These are phyloP conservation scores for Acyrthosiphon pisum DNA, from an alignment of 1,140 invertebrate species.

Conservation along the genomic window DNA sequence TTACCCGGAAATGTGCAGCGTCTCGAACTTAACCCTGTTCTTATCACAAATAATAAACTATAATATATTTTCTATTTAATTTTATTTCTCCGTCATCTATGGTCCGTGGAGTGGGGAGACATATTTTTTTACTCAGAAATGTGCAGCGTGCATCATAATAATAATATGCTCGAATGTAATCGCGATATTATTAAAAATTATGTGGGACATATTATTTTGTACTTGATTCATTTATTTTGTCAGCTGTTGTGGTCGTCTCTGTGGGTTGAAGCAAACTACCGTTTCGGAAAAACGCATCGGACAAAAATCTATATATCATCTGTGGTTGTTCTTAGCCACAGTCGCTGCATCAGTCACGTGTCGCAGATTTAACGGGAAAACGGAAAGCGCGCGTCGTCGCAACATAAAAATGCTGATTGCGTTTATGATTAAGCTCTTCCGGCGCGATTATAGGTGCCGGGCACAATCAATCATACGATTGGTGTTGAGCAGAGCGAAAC, in stretches of 20 bases:
- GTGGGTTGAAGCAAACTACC: background rate
- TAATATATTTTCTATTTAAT: too few species aligned
- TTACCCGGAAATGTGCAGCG: background rate
- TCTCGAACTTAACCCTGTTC: too few species aligned
- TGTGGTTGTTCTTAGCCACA: background rate
- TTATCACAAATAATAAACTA: too few species aligned
- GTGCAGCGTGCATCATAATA: too few species aligned
- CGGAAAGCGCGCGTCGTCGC: too few species aligned
- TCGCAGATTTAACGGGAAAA: background rate
- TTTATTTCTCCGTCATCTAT: too few species aligned
- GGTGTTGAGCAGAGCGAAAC: background rate
- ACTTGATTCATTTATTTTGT: background rate
- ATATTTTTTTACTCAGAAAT: too few species aligned
- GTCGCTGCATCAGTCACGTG: background rate
- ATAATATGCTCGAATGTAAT: too few species aligned
- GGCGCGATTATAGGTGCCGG: background rate
- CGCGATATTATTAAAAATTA: too few species aligned
- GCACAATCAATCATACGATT: background rate
- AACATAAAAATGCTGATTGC: background rate
- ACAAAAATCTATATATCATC: background rate
- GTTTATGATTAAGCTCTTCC: background rate
- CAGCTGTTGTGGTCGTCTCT: background rate
- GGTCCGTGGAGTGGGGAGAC: too few species aligned
- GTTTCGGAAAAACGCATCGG: background rate
- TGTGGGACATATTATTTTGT: background rate